Base-by-base conservation (phyloP, 2,113 vertebrate species). In the Colinus virginianus region DNA sequence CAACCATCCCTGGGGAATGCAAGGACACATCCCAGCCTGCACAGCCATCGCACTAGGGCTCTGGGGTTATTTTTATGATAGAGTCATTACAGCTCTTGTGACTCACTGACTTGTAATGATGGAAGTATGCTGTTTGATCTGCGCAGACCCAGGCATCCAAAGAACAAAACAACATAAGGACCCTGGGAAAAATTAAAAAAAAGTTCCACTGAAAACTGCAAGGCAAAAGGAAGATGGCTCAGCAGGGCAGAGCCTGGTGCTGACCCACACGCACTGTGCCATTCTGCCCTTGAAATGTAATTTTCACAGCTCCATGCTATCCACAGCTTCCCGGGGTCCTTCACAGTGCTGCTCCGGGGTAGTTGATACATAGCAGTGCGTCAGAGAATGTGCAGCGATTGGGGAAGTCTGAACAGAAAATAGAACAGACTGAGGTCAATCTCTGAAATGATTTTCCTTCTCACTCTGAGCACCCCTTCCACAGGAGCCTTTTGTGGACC, bases 61-160 rank as follows among this genome's bases (percentile, higher is more conserved):
- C 40, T 84, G 51, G 88, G 55, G 78, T 96, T 95, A 94, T 91
- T 95, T 95, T 96, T 93, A 43, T 90, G 80, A 72, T 2, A 48
- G 58, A 71, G 43, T 34, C 67, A 55, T 82, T 75, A 36, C 1
- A 23, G 85, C 40, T 89, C 20, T 79, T 93, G 66, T 93, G 88
- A 95, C 79, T 97, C 91, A 90, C 75, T 67, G 62, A n/a, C 69
- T 76, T 74, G 83, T n/a, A 86, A 86, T 38, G 82, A 87, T 85
- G 68, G 78, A 70, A 94, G n/a, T n/a, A 32, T 78, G 58, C 53
- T 94, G 72, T 90, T 90, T 94, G 86, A 96, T 84, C 81, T 87
- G 61, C 58, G 72, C 70, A 78, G 63, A 71, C 72, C 71, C 55
- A 51, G 51, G 51, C 48, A 7, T 77, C 68, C 84, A 78, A 90